Conservation (phyloP, 53 echinoderm and acorn worm genomes). For the Actinopyga echinites region DNA sequence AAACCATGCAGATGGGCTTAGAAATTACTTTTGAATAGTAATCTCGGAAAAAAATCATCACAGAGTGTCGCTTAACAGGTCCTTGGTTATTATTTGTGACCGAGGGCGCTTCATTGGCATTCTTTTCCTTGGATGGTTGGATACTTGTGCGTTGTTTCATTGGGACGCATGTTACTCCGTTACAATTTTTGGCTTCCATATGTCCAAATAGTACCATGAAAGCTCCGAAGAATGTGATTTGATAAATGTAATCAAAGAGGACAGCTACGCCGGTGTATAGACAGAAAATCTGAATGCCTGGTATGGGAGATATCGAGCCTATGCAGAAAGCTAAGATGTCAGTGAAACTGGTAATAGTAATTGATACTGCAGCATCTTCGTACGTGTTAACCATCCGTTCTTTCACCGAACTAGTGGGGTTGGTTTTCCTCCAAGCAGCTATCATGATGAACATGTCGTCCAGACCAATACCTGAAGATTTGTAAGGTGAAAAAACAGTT, state of each 20-base stretch:
- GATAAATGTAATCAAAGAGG: constrained; percentile 61
- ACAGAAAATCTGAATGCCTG: constrained; percentile 69
- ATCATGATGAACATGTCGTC: constrained; percentile 65
- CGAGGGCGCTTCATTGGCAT: constrained; percentile 3
- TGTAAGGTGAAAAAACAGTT: background rate
- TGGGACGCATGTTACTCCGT: constrained; percentile 43
- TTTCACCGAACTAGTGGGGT: background rate
- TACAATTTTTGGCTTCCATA: constrained; percentile 44
- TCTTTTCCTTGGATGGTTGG: background rate
- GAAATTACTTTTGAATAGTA: constrained; percentile 56
- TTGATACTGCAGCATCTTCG: constrained; percentile 70
- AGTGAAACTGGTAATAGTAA: constrained; percentile 71
- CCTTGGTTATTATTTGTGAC: background rate
- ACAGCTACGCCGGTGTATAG: constrained; percentile 67
- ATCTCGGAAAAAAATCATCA: constrained; percentile 58
- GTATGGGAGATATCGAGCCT: constrained; percentile 59
- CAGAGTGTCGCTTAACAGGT: constrained; percentile 41
- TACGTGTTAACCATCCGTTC: constrained; percentile 64
- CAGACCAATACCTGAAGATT: constrained; percentile 55
- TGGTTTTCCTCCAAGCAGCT: constrained; percentile 52
- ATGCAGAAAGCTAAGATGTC: constrained; percentile 67
- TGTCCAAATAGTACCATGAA: constrained; percentile 68
- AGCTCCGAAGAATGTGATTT: constrained; percentile 75
- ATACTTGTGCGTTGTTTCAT: constrained; percentile 7
- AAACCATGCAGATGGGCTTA: constrained; percentile 5